phyloP scores from a whole-genome alignment of 2,797 vertebrate species.

The Pogonophryne albipinna region DNA sequence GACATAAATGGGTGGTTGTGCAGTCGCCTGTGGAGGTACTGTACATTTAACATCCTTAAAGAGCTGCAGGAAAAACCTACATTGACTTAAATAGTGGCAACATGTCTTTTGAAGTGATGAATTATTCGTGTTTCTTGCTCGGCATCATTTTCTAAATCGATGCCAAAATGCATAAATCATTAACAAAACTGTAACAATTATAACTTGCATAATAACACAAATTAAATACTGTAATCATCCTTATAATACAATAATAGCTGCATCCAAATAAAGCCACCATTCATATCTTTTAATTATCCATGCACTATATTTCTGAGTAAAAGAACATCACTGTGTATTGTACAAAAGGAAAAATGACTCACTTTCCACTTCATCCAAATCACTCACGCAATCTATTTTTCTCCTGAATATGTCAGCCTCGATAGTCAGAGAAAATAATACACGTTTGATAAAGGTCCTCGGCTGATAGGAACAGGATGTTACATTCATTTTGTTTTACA shows the following conservation, averaged over 20 bases:
- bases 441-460: neutral
- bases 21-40: conserved; percentile 6
- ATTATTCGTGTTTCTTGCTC: neutral
- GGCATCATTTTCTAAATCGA: neutral
- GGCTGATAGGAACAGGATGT: neutral
- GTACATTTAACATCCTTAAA: neutral
- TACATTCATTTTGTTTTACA: no score
- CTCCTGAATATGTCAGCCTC: conserved; percentile 17
- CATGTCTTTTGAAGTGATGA: neutral
- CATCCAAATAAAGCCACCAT: neutral
- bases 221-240: neutral
- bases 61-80: neutral
- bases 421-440: neutral
- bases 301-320: conserved; percentile 11
- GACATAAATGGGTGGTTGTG: conserved; percentile 44
- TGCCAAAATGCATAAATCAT: neutral
- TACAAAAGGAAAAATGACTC: conserved; percentile 54
- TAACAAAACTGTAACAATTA: neutral
- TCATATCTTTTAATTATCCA: neutral
- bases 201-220: neutral
- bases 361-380: conserved; percentile 35
- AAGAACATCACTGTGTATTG: conserved; percentile 15
- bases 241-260: neutral
- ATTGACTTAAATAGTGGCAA: neutral
- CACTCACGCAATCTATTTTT: conserved; percentile 27